Base-by-base conservation (phyloP, 92 coral and sea anemone species). In the Umimayanthus chanpuru region DNA sequence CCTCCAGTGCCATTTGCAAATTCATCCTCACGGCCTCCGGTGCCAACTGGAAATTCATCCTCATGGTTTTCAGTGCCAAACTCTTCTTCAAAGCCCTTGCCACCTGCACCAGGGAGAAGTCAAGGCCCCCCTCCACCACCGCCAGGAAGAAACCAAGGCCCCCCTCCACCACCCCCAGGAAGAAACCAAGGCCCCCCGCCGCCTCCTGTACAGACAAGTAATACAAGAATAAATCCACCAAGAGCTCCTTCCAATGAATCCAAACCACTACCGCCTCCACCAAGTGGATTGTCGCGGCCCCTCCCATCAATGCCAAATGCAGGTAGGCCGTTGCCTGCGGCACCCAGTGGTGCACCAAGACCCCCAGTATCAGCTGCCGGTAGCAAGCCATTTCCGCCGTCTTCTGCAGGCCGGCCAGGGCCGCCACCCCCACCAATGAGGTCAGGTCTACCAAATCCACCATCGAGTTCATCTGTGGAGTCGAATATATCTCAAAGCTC, bases 231-330 rank as follows among this genome's bases (percentile, higher is more conserved):
- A 44, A 66, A 85, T 18, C 85, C 88, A 30, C 53, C 89, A 10
- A 89, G 88, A 76, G 76, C 86, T 81, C 71, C 91, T 15, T 90
- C 98, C 26, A 94, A 90, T 53, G 91, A 91, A 61, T 83, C 98
- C 61, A 88, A 94, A 77, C 96, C 98, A 21, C 90, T 96, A 36
- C 99, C 98, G n/a, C 94, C 98, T 30, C 98, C 99, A 64, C 94
- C 95, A 58, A 91, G 95, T 38, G 76, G 96, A 53, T 91, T 91
- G 18, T 79, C 93, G 18, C 78, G 94, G 70, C 93, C 97, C 28
- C 84, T 91, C 39, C 97, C 97, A 25, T 47, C 93, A 70, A 81
- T 89, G 20, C 94, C 92, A 4, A 74, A 84, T n/a, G 75, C 86
- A 18, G 93, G 89, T 15, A 58, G 89, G 55, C 90, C 93, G 6